Conservation (phyloP, 2,888 invertebrate species). For the Teleiodes luculella region DNA sequence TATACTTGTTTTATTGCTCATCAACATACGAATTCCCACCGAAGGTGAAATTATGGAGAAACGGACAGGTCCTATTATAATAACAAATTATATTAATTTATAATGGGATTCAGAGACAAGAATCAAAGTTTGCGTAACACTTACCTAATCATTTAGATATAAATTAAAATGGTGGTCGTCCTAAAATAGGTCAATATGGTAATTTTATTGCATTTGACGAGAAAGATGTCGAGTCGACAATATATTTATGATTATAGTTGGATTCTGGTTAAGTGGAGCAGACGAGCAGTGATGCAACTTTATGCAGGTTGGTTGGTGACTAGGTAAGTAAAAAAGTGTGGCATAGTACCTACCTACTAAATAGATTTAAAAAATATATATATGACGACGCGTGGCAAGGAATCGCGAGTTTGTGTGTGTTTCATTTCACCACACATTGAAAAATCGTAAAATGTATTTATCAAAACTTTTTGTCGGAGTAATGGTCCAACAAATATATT, state of each 20-base stretch:
- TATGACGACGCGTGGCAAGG: too few species aligned
- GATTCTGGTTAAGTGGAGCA: not conserved
- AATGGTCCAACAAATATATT: too few species aligned
- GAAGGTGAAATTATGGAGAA: slow-evolving; percentile 49
- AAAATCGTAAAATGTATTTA: too few species aligned
- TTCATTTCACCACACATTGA: too few species aligned
- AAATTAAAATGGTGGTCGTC: slow-evolving; percentile 25
- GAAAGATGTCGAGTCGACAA: slow-evolving; percentile 9
- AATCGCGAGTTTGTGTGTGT: too few species aligned
- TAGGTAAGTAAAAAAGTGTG: not conserved
- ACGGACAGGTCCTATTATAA: slow-evolving; percentile 38
- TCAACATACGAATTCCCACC: slow-evolving; percentile 47
- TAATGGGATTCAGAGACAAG: slow-evolving; percentile 33
- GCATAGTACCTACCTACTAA: not conserved
- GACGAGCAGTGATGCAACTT: not conserved
- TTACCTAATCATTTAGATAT: slow-evolving; percentile 23
- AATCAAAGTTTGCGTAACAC: slow-evolving; percentile 31
- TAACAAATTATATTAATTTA: slow-evolving; percentile 42
- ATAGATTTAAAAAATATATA: too few species aligned
- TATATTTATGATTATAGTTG: not conserved
- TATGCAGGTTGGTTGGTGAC: not conserved
- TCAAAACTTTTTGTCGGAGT: too few species aligned
- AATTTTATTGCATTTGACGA: slow-evolving; percentile 27
- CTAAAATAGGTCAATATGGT: slow-evolving; percentile 31
- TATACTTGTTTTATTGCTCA: slow-evolving; percentile 32